Conservation (phyloP, 2,797 vertebrate genomes). For the Melopsittacus undulatus region DNA sequence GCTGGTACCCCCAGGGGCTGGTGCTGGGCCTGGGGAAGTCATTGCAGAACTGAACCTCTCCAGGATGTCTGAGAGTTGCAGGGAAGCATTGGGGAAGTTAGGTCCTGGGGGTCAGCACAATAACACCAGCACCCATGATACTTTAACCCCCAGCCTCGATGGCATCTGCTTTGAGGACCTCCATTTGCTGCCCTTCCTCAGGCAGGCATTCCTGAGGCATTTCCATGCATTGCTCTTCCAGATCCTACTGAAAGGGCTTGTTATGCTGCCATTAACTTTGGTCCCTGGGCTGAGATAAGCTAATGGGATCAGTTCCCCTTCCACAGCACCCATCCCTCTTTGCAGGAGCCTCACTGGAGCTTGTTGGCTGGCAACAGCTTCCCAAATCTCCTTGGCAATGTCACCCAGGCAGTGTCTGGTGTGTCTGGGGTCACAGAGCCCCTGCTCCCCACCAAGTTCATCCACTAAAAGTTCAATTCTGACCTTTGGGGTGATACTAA, state of each 20-base stretch:
- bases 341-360: neutral
- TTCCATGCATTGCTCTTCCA: neutral
- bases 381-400: neutral
- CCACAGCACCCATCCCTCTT: neutral
- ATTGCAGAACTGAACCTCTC: neutral
- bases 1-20: neutral
- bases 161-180: neutral
- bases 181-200: neutral
- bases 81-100: accelerated
- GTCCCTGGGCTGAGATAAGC: neutral
- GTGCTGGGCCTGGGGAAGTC: neutral
- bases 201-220: neutral
- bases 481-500: neutral
- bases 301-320: slow-evolving; percentile 20
- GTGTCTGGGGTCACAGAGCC: neutral
- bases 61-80: neutral
- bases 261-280: neutral
- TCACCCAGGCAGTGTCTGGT: neutral
- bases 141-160: neutral
- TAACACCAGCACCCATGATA: neutral
- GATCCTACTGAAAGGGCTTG: neutral
- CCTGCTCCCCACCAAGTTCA: neutral
- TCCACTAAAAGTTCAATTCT: neutral
- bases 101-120: too few relatives aligned
- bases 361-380: neutral